Conservation (phyloP, 53 echinoderm and acorn worm species). For the Temnopleurus reevesii region DNA sequence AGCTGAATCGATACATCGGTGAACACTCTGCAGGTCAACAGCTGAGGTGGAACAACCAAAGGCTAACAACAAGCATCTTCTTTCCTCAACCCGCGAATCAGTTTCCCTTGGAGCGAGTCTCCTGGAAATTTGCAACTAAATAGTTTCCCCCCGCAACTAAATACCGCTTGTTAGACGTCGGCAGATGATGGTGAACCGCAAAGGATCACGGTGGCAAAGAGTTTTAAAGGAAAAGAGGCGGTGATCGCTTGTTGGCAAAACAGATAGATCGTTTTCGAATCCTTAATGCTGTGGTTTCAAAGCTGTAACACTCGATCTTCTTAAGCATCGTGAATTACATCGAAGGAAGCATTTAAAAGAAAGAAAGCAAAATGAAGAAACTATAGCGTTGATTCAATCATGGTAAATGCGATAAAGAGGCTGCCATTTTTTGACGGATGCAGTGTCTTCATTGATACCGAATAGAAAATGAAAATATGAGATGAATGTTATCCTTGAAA, state of each 20-base stretch:
- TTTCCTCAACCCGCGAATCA: background rate
- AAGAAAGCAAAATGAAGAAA: background rate
- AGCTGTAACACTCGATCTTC: background rate
- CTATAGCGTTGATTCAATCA: background rate
- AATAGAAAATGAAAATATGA: too few relatives aligned
- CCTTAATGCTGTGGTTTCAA: background rate
- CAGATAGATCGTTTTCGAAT: background rate
- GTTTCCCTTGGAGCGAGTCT: background rate
- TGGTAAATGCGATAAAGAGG: background rate
- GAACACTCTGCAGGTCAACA: conserved; percentile 18
- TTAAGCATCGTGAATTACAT: background rate
- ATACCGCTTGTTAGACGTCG: background rate
- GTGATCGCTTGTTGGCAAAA: background rate
- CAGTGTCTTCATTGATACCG: too few relatives aligned
- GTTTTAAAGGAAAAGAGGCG: background rate
- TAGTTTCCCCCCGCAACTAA: background rate
- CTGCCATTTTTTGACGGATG: background rate
- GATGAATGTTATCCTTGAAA: background rate
- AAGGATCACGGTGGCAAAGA: background rate
- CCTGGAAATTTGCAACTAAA: background rate
- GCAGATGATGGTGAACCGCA: background rate
- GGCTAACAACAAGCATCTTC: background rate
- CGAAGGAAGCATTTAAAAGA: background rate
- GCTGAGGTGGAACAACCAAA: background rate
- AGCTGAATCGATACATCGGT: background rate